These are phyloP conservation scores for Mimumesa dahlbomi DNA, from an alignment of 2,888 invertebrate species.

Conservation along the genomic window DNA sequence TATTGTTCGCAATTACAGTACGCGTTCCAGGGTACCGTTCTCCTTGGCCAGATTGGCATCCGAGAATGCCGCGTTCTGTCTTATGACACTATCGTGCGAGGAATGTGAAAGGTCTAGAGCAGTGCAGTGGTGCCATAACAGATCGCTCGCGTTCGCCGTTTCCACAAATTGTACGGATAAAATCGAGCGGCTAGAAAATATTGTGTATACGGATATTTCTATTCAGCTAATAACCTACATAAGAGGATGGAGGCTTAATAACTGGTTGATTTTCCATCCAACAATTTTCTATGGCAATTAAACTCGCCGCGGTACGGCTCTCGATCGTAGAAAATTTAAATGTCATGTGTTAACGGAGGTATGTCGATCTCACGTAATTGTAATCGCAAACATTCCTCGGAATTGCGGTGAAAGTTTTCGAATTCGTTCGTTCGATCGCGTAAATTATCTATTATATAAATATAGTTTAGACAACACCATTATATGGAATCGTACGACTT, in stretches of 20 bases:
- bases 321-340: conserved; percentile 4
- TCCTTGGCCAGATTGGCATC: conserved; percentile 32
- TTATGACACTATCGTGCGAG: conserved; percentile 52
- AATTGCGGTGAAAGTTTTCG: background rate
- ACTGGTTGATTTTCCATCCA: conserved; percentile 7
- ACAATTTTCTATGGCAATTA: conserved; percentile 16
- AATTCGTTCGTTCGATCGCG: background rate
- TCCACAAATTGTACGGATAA: conserved; percentile 43
- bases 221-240: background rate
- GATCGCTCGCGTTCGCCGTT: conserved; percentile 24
- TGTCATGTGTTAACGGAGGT: conserved; percentile 6
- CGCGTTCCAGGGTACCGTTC: conserved; percentile 22
- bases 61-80: conserved; percentile 35
- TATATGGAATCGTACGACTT: background rate
- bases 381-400: background rate
- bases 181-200: conserved; percentile 31
- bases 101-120: conserved; percentile 66
- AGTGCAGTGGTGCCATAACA: conserved; percentile 34
- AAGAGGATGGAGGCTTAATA: conserved; percentile 5
- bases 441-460: background rate
- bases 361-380: background rate
- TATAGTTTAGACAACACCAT: background rate
- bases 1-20: conserved; percentile 24
- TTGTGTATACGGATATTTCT: background rate
- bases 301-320: conserved; percentile 6